Evolutionary conservation across 23 tunicate genomes (phyloP), one percentile per base, ranked within the genome.

Genomic region (Botrylloides violaceus): DNA sequence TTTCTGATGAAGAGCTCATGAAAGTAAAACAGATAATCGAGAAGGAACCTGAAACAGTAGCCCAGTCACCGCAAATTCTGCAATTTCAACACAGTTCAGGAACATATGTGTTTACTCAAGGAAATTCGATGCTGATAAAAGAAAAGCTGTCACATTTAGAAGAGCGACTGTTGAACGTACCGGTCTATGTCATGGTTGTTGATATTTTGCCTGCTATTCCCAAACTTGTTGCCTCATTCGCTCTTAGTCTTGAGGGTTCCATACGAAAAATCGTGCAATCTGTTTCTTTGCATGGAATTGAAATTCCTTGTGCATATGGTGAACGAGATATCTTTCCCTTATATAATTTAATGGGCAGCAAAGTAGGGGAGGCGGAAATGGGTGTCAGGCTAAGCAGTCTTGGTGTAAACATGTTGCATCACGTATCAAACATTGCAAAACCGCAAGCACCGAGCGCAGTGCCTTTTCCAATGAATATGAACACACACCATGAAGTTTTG

Each of bases 261-360:
- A 68, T 68, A 5, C 36, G 58, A 37, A 68, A 26, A 6, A 68
- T 68, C 37, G 74, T 68, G 6, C 21, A 43, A 26, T 19, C 36
- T 37, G 29, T 68, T 43, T 68, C 74, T 25, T 2, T 32, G 47
- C 36, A 35, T 43, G 74, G 74, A 4, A 68, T 68, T 4, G 74
- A 68, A 43, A 36, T 43, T n/a, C 74, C 74, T 38, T 68, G 49
- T 37, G 29, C 74, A n/a, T 21, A 68, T 19, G 74, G 74, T 6
- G 74, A 68, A 26, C 36, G 58, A 68, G 74, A 68, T 68, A 28
- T 68, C 5, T 68, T 68, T 68, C 74, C 74, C 4, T 28, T 68
- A 26, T 68, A 68, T 43, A 68, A 68, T 68, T 3, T 68, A 21
- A 68, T 68, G 74, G 74, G 74, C 20, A 37, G 47, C 2, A 68